Evolutionary conservation across 92 coral and sea anemone genomes (phyloP), one percentile per base, ranked within the genome.

Genomic region (Porites rus): DNA sequence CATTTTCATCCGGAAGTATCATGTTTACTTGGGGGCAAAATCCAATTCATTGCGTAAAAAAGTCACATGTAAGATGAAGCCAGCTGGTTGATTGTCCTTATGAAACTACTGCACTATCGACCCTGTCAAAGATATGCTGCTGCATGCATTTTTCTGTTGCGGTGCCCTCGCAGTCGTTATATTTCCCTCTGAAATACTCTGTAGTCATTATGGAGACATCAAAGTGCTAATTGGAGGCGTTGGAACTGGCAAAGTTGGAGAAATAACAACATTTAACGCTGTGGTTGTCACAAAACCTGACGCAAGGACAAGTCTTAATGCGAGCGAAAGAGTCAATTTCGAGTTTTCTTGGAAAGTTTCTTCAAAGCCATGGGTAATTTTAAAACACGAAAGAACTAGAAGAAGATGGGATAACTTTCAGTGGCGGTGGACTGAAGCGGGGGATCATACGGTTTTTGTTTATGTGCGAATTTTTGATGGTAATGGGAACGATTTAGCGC

Each of bases 231-330:
- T 92, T 1, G 69, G 86, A 14, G 74, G 76, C 61, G 85, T 80
- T 50, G 87, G 91, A 0, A 78, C 90, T 0, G 87, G 87, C 3
- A 86, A 85, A 8, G 28, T 87, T 0, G 95, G 95, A 53, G 93
- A 90, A 69, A 75, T 16, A n/a, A 90, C 93, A 8, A 69, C 50
- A 7, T 82, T 92, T 38, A 51, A 52, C 51, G 95, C 92, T 69
- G 74, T 59, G 46, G 87, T 69, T 69, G 69, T 69, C 25, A 46
- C 24, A 56, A 81, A 81, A 18, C 77, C 76, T 46, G 58, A 24
- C 56, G 68, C 76, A 58, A n/a, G 4, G 7, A 56, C 53, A 1
- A 81, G 38, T 28, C 38, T 24, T 51, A 13, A 20, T 8, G 38
- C 12, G 24, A 58, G 19, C 50, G 75, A 31, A 69, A 81, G 56